Conservation (phyloP, 2,797 vertebrate genomes). For the Rhincodon typus region DNA sequence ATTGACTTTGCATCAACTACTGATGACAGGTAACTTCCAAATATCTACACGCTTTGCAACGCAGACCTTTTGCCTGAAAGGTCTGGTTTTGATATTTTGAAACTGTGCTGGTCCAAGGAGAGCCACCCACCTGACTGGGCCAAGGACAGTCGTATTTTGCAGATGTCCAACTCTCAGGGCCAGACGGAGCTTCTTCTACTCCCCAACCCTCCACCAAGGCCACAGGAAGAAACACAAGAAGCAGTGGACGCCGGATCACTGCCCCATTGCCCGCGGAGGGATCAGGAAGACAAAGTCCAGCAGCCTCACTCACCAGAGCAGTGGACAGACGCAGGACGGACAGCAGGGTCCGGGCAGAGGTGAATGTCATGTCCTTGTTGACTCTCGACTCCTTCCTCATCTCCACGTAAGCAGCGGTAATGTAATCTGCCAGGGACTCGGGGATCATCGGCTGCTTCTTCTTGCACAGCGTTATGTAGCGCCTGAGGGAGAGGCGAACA, state of each 20-base stretch:
- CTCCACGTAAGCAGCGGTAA: conserved; percentile 87
- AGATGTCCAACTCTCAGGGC: background rate
- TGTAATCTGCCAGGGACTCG: conserved; percentile 74
- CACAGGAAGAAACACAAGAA: background rate
- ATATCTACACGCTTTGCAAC: no score
- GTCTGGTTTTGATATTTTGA: no score
- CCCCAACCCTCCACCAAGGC: background rate
- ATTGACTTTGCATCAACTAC: no score
- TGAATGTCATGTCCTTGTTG: conserved; percentile 83
- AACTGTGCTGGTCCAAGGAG: no score
- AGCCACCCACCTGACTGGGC: background rate
- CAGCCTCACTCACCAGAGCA: conserved; percentile 70
- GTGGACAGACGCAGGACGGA: conserved; percentile 82
- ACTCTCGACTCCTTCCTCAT: conserved; percentile 87
- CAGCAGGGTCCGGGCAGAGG: conserved; percentile 82
- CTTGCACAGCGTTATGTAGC: conserved; percentile 73
- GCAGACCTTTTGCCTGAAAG: no score
- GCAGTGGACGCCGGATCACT: background rate
- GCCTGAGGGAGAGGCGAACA: background rate
- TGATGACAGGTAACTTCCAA: no score
- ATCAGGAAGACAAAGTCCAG: background rate
- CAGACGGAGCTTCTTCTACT: background rate
- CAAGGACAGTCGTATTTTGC: background rate
- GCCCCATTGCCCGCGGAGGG: no score
- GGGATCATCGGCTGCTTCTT: conserved; percentile 74